Base-by-base conservation (phyloP, 30 jellyfish, hydroid and myxozoan species). In the Cassiopea xamachana region DNA sequence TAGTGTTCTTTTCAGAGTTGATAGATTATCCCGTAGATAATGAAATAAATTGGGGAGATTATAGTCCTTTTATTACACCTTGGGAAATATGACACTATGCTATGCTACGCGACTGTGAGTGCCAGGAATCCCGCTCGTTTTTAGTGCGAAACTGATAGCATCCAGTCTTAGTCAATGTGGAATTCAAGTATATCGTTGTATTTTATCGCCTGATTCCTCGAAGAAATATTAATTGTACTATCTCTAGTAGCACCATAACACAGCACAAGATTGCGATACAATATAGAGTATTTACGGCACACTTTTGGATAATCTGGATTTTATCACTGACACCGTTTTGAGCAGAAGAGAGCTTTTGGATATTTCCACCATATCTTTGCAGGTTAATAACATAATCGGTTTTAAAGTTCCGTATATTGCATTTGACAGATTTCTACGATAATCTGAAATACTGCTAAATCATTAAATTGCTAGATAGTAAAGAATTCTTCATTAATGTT, bases 261-360 rank as follows among this genome's bases (percentile, higher is more conserved):
- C 64, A 3, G 7, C 64, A 55, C 15, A 27, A 27, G 74, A 9
- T 17, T 27, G 15, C 74, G 27, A 13, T 5, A 0, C 74, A 64
- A 64, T 55, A 6, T 55, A 55, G 76, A 67, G 27, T 9, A 71
- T 55, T 27, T 51, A 71, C 80, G 80, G 87, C 74, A 6, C 87
- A 50, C 87, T 78, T 78, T 78, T 78, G 55, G 87, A 48, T 50
- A 78, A 78, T 78, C 87, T 48, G 75, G 87, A 60, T 48, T 78
- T 49, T 19, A 15, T 55, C 16, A 43, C 2, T 71, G 80, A 71
- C 27, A 71, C 80, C 43, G 2, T 71, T 71, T 71, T 71, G 27
- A 14, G 80, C 15, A 16, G 16, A 18, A 4, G 80, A 8, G 80
- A 2, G 39, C 58, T 2, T 43, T 71, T 27, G 80, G 80, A 71